Evolutionary conservation across 1,140 invertebrate species (phyloP), one percentile per base, ranked within the genome.

Genomic region (Lordiphosa stackelbergi): DNA sequence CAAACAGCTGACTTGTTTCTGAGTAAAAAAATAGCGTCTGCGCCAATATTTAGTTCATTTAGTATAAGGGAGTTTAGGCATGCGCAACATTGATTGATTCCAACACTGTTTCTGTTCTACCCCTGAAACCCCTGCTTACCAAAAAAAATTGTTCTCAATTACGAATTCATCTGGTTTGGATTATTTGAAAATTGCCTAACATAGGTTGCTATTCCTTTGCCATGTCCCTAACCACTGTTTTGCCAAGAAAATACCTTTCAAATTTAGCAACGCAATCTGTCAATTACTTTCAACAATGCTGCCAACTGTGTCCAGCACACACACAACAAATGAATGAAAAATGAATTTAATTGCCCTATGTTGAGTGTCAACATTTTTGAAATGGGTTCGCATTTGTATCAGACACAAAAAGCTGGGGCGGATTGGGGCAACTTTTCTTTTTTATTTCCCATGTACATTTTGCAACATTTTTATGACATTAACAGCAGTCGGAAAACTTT

Each of bases 281-380:
- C 74, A 79, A 70, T 79, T 68, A 71, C 57, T 83, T 75, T 75
- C 75, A 83, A 83, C 72, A 83, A 63, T 64, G 56, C 55, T 78
- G 74, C 71, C 75, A 83, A 79, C 71, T 83, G 58, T 75, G 77
- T 64, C 59, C 75, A 71, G 36, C 31, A 12, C 41, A 34, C 46
- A 56, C 46, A 35, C 8, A 59, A 22, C 41, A 68, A 70, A 81
- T 75, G 77, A 81, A 77, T 81, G 72, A 81, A 83, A 83, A 81
- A 81, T 81, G 77, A 81, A 83, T 81, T 83, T 81, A 81, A 81
- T 81, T 81, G 77, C 77, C 78, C 78, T 77, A 77, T 81, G 77
- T 75, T 73, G 72, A 70, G 77, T 81, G 77, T 81, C 77, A 81
- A 84, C 78, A 69, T 77, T 81, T 81, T 83, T 81, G 77, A 81